Evolutionary conservation across 2,113 vertebrate species (phyloP), one percentile per base, ranked within the genome.

Genomic region (rabbit (Oryctolagus cuniculus)): DNA sequence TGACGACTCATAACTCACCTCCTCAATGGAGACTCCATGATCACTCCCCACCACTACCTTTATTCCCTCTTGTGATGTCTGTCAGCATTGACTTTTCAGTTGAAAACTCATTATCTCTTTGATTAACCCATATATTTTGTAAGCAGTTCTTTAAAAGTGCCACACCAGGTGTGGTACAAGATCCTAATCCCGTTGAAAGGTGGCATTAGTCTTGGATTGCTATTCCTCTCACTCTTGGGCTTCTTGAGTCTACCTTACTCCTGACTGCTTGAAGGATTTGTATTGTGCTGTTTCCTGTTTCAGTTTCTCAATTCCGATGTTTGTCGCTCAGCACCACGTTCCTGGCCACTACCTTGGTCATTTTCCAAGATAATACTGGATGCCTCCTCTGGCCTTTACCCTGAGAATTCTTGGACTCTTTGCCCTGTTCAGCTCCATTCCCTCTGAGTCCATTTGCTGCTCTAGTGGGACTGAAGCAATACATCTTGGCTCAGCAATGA

Each of bases 71-170:
- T 94, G 1, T 66, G 69, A 69, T 2, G 29, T 74, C 31, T 29
- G 44, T 51, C 36, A 74, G n/a, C 5, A 11, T 74, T 90, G 13
- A 27, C 27, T 64, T 58, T 58, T 79, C 22, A 38, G 49, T 84
- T 90, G 44, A 80, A 84, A 84, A 87, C 83, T 84, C 12, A 44
- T 73, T 82, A 36, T 38, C 11, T 93, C 5, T 66, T 91, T 90
- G 82, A 51, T 51, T 91, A 81, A 53, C 1, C 24, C 34, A 11
- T 49, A 6, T 77, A 51, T 77, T 90, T 95, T 61, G 81, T 81
- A 63, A 93, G 34, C 0, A 78, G 8, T 49, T 11, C 12, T 86
- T 87, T 77, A 80, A 36, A 88, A 77, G n/a, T 66, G 16, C 84
- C 44, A 73, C 3, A 72, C 27, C 51, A 34, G n/a, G 70, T 77